Evolutionary conservation across 2,113 vertebrate species (phyloP).

Genomic region (Lophura nycthemera): DNA sequence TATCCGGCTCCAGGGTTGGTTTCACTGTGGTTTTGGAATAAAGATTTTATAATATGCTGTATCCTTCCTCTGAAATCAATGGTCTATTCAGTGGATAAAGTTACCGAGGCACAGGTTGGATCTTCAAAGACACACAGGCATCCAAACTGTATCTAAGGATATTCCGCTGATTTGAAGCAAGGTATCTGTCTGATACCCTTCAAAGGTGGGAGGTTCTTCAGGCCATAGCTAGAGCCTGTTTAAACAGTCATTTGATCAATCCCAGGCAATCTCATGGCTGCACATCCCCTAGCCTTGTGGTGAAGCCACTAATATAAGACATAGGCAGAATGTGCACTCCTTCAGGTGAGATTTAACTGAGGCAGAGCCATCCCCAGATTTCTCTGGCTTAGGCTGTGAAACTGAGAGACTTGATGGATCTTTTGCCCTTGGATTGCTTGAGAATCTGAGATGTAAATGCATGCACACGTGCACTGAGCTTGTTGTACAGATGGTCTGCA

Average conservation of each 20-base stretch:
- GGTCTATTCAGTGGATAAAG: constrained; percentile 33
- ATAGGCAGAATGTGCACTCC: background rate
- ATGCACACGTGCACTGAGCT: background rate
- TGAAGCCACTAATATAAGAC: background rate
- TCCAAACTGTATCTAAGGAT: background rate
- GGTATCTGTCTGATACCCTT: background rate
- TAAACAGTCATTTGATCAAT: background rate
- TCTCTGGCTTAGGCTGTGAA: background rate
- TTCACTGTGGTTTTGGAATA: constrained; percentile 56
- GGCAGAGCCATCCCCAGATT: background rate
- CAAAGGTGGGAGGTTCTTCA: background rate
- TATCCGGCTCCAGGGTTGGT: constrained; percentile 51
- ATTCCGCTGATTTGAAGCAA: background rate
- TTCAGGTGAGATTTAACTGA: background rate
- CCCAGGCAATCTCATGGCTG: background rate
- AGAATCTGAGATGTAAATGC: background rate
- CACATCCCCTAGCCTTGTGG: background rate
- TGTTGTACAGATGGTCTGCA: constrained; percentile 18
- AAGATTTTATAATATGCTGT: constrained; percentile 49
- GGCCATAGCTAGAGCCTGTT: background rate
- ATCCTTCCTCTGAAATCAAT: constrained; percentile 66
- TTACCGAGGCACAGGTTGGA: constrained; percentile 48
- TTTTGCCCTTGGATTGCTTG: background rate
- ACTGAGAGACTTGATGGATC: background rate
- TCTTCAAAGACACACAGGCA: constrained; percentile 18